Evolutionary conservation across 2,888 invertebrate genomes (phyloP), one percentile per base, ranked within the genome.

Genomic region (Apamea anceps): DNA sequence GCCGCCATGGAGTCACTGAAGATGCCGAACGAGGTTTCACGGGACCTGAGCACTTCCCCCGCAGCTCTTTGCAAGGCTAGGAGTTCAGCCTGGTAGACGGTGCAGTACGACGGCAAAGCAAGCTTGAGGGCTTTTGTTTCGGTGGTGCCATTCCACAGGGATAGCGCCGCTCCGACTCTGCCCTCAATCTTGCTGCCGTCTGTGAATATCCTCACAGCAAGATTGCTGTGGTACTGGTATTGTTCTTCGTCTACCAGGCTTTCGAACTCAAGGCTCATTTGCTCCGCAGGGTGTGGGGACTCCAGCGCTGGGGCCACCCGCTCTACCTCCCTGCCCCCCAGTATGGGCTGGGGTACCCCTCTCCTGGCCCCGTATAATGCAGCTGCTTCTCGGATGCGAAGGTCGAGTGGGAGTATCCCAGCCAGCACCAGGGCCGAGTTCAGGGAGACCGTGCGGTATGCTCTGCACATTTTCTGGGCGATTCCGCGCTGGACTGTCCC

Each of bases 391-490:
- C 75, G 60, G 32, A 32, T 32, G 2, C 32, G 32, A 32, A 32
- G 32, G 32, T 32, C 32, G 32, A 32, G 32, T 32, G 75, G 32
- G 32, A 32, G 32, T 32, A 32, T 37, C 0, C 75, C 75, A 13
- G 75, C 8, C 60, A 76, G 37, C 32, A 48, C 62, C 25, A 76
- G 37, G 2, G 70, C 70, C 0, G 75, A 75, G 28, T 32, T 32
- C 32, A 32, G 32, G 32, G 32, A 32, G 32, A 32, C 32, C 1
- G 32, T 32, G 32, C 32, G 72, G 32, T 86, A 87, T 0, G 83
- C 77, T 28, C 54, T 72, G 8, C 77, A 77, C 0, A 87, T n/a
- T 10, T 84, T 87, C 25, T 84, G 85, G 0, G 79, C 85, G 5
- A 86, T 75, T 1, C 84, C 76, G 1, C 85, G 48, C 32, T 87